Base-by-base conservation (phyloP, 2,113 vertebrate species). In the Shinisaurus crocodilurus region DNA sequence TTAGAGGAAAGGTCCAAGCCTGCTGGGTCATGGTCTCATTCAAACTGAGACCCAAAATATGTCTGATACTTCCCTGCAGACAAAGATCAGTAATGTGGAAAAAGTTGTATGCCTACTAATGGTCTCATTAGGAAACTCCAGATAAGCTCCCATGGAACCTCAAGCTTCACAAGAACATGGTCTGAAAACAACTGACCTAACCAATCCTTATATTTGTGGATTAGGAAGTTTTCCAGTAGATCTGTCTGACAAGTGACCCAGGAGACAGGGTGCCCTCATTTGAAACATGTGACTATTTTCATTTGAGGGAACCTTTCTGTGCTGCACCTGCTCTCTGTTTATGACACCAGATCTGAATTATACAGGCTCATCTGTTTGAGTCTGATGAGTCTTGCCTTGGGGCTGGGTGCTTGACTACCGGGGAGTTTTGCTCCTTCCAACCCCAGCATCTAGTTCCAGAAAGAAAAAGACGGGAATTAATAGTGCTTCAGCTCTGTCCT, bases 261-360 rank as follows among this genome's bases (percentile, higher is more conserved):
- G 32, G 45, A 3, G 48, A 75, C 20, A 37, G 69, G 23, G 12
- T 27, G 12, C 85, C 45, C 57, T 75, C 29, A 48, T 34, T 85
- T 70, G 48, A 32, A 45, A 75, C 27, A 72, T 60, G 50, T n/a
- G 54, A 43, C 48, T 82, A 70, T 72, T 79, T 79, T 85, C 45
- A 79, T 85, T 45, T 85, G 29, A 40, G 63, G n/a, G 3, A 79
- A 80, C 37, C 50, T 90, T 85, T 69, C 89, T 80, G n/a, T 15
- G 37, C n/a, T 90, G 89, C 82, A 90, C 89, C 82, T 90, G 89
- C 88, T 77, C 70, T 76, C 34, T 89, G 88, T 85, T 85, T 89
- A 50, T 90, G 63, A 69, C 82, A 90, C n/a, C 82, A 69, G 82
- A 16, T 50, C 82, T 70, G 45, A 69, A 79, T 85, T 79, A 54